Percentiles rank a stretch among this genome's conserved stretches.
Conservation (phyloP, 2,797 vertebrate species). For the Podarcis siculus region DNA sequence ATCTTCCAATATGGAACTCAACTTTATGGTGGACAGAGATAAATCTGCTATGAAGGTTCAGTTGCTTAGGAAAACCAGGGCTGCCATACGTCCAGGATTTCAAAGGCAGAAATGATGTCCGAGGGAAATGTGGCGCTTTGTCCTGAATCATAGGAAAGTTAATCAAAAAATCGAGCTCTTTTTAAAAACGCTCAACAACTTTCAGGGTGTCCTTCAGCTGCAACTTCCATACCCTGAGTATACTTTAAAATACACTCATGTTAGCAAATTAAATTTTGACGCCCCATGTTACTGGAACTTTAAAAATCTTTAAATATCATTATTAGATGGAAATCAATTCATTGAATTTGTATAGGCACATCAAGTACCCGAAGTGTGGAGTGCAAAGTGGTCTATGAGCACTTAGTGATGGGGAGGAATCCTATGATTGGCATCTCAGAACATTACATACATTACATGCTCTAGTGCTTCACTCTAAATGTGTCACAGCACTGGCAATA, state of each 20-base stretch:
- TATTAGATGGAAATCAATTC: background rate
- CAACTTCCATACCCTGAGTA: background rate
- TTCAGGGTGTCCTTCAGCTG: too few species aligned
- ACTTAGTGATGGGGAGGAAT: background rate
- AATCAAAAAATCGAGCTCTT: too few species aligned
- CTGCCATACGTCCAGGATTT: too few species aligned
- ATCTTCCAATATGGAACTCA: background rate
- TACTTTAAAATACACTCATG: background rate
- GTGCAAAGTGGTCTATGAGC: background rate
- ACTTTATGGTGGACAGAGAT: background rate
- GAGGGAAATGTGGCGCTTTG: too few species aligned
- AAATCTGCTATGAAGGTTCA: background rate
- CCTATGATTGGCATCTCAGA: background rate
- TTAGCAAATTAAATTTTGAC: background rate
- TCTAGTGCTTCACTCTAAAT: conserved; percentile 17
- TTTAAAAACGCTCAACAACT: too few species aligned
- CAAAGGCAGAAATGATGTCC: too few species aligned
- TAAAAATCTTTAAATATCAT: background rate
- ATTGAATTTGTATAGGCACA: background rate
- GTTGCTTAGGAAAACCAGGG: background rate
- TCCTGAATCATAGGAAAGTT: too few species aligned
- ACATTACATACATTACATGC: background rate
- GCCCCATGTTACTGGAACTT: background rate
- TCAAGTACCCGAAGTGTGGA: conserved; percentile 12
- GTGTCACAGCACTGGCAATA: background rate